A percentile compares a stretch with the other conserved stretches of the same genome.
phyloP scores from a whole-genome alignment of 2,797 vertebrate species.

The Aplochiton taeniatus region DNA sequence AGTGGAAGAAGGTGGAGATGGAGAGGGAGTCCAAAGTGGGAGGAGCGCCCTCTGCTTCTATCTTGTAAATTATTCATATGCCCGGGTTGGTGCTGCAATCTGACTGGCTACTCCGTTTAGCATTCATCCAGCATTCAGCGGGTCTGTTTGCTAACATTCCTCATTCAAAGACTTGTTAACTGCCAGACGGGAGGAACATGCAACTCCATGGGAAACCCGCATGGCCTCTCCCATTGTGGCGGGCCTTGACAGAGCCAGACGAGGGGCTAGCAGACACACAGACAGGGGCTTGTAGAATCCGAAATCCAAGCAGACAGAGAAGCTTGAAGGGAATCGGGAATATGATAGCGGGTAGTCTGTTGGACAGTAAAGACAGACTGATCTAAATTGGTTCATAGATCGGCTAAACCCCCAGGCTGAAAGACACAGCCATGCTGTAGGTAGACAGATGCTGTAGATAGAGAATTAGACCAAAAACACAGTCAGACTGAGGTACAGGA shows the following conservation, averaged over 20 bases:
- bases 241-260: conserved; percentile 77
- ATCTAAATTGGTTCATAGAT: too few species aligned
- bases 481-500: too few species aligned
- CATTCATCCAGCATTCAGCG: conserved; percentile 92
- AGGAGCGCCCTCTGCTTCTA: conserved; percentile 41
- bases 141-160: conserved; percentile 97
- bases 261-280: conserved; percentile 54
- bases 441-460: too few species aligned
- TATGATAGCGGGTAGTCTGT: too few species aligned
- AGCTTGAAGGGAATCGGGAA: too few species aligned
- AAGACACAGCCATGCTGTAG: too few species aligned
- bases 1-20: conserved; percentile 56
- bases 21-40: background rate
- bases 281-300: conserved; percentile 4
- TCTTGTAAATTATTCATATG: conserved; percentile 94
- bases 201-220: conserved; percentile 82
- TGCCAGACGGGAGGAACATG: conserved; percentile 88
- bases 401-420: too few species aligned
- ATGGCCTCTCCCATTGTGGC: conserved; percentile 84
- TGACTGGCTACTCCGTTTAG: conserved; percentile 86
- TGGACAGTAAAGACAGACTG: too few species aligned
- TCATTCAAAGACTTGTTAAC: conserved; percentile 95
- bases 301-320: too few species aligned
- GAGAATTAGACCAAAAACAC: too few species aligned
- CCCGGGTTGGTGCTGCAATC: conserved; percentile 81